phyloP scores from a whole-genome alignment of 1,140 invertebrate genomes.

The Trichonephila clavata region DNA sequence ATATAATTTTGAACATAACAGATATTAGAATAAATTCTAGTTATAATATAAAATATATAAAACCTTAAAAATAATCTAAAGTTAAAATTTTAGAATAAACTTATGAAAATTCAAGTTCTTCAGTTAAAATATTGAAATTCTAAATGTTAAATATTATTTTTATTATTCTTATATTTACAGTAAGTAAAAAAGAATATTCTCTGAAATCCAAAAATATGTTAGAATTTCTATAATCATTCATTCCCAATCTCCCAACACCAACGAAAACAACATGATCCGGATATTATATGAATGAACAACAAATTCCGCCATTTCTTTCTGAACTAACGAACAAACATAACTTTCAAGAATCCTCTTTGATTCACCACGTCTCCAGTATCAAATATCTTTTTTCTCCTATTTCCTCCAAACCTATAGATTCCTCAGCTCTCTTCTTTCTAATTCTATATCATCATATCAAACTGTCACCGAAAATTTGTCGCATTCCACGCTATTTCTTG shows the following conservation, averaged over 20 bases:
- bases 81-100: too few species aligned
- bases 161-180: too few species aligned
- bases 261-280: background rate
- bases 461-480: slow-evolving; percentile 8
- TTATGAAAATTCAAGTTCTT: too few species aligned
- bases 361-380: background rate
- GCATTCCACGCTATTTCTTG: background rate
- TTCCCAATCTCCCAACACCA: background rate
- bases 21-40: too few species aligned
- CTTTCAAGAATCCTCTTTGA: slow-evolving; percentile 24
- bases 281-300: background rate
- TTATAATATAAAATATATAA: too few species aligned
- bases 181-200: too few species aligned
- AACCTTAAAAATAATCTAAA: too few species aligned
- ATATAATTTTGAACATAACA: too few species aligned
- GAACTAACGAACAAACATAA: background rate
- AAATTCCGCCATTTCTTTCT: background rate
- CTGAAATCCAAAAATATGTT: too few species aligned
- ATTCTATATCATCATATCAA: slow-evolving; percentile 31
- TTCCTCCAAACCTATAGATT: background rate
- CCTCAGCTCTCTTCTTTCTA: background rate
- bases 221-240: background rate
- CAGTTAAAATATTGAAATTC: too few species aligned
- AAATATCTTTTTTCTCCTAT: background rate
- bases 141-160: too few species aligned